Base-by-base conservation (phyloP, 2,113 vertebrate genomes). In the Triplophysa siluroides region DNA sequence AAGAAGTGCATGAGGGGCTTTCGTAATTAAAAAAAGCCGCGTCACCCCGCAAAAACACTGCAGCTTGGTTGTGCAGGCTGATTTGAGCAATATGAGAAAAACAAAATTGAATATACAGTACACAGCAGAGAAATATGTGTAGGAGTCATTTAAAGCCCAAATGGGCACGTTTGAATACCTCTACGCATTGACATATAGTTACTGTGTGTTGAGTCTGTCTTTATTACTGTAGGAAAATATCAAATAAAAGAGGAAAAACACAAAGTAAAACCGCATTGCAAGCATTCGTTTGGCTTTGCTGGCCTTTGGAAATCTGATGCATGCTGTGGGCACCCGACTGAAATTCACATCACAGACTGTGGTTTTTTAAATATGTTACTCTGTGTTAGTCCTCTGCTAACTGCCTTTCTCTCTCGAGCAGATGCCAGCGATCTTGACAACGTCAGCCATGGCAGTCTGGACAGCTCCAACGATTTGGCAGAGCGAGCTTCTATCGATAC, bases 361-460 rank as follows among this genome's bases (percentile, higher is more conserved):
- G 19, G 77, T n/a, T 81, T 65, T 45, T 73, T 21, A 21, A 69
- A 18, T 62, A 60, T 68, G 69, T 29, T 67, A 61, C 23, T 58
- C 33, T 38, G 5, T 29, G 12, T 68, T 63, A 58, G 21, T 69
- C 66, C 24, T 24, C 21, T 63, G 16, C 72, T 50, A 21, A 72
- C 16, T 18, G 23, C 68, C 41, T 24, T 58, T 62, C 78, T 81
- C 88, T 77, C 50, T 76, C 82, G 78, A 83, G 78, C 89, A 96
- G 94, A 95, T 79, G 91, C 92, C 88, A 95, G 94, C 80, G 95
- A 96, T 89, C 92, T 94, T 69, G 94, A 95, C 90, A 94, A 93
- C 43, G 91, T 95, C 88, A 95, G 94, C 84, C 93, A 95, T 69
- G 94, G 93, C 86, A 96, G 94, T 88, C 87, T 95, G 90, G 94